These are phyloP conservation scores for Melanotus villosus DNA, from an alignment of 2,888 invertebrate genomes.

Conservation along the genomic window DNA sequence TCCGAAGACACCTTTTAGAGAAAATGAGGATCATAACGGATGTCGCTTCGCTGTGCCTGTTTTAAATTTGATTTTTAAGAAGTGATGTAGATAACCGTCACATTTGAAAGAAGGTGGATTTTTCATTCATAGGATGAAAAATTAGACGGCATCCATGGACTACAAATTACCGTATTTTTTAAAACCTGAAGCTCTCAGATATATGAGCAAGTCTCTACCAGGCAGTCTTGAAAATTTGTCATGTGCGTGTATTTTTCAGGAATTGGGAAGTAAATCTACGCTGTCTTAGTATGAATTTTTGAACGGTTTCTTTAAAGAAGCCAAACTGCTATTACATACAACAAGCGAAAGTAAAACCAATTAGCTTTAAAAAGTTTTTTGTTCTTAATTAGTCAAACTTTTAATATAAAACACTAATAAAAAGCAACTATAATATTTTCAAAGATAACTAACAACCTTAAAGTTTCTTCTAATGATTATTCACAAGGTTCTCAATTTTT, in stretches of 20 bases:
- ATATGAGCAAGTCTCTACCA: not conserved
- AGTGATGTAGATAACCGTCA: constrained; percentile 21
- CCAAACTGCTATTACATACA: too few species aligned
- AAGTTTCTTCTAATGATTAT: too few species aligned
- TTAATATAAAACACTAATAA: too few species aligned
- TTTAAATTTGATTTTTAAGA: constrained; percentile 22
- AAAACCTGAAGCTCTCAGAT: constrained; percentile 3
- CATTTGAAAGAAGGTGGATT: constrained; percentile 21
- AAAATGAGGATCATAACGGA: constrained; percentile 18
- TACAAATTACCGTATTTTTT: constrained; percentile 20
- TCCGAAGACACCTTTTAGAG: not conserved
- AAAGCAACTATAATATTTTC: too few species aligned
- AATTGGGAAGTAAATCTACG: too few species aligned
- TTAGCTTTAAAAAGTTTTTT: too few species aligned
- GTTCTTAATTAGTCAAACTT: too few species aligned
- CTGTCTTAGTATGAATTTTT: too few species aligned
- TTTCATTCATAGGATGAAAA: constrained; percentile 16
- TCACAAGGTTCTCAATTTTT: too few species aligned
- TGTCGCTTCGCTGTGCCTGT: constrained; percentile 1
- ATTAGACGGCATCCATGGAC: not conserved
- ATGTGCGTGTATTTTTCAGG: not conserved
- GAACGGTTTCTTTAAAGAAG: too few species aligned
- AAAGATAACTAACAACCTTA: too few species aligned
- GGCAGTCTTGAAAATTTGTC: not conserved
- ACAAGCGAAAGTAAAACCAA: too few species aligned